Conservation (phyloP, 2,113 vertebrate genomes). For the Empidonax traillii region DNA sequence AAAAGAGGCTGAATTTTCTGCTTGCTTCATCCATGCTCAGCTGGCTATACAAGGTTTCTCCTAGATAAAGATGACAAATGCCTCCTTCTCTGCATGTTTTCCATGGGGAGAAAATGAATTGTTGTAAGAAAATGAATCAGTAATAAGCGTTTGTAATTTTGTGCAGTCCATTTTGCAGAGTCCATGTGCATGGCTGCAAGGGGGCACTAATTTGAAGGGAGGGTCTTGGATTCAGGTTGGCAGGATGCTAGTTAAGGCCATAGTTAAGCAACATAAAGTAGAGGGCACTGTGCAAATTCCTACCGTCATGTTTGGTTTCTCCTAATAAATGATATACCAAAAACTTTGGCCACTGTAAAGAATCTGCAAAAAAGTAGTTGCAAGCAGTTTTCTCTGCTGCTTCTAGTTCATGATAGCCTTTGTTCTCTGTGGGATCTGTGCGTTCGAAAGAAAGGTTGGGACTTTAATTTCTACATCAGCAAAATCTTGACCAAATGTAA, state of each 20-base stretch:
- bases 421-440: not conserved
- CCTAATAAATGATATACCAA: not conserved
- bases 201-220: not conserved
- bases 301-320: rapidly evolving
- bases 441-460: not conserved
- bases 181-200: rapidly evolving
- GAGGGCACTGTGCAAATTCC: not conserved
- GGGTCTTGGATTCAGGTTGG: too few species aligned
- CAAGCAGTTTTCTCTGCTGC: not conserved
- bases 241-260: not conserved
- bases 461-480: not conserved
- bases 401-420: not conserved
- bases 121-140: not conserved
- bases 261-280: not conserved
- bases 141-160: not conserved
- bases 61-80: not conserved
- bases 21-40: not conserved
- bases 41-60: not conserved
- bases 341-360: not conserved
- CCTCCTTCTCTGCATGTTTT: not conserved
- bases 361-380: not conserved
- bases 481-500: too few species aligned
- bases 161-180: rapidly evolving
- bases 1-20: not conserved
- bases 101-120: not conserved